phyloP scores from a whole-genome alignment of 2,888 invertebrate genomes.

The Chymomyza procnemis region DNA sequence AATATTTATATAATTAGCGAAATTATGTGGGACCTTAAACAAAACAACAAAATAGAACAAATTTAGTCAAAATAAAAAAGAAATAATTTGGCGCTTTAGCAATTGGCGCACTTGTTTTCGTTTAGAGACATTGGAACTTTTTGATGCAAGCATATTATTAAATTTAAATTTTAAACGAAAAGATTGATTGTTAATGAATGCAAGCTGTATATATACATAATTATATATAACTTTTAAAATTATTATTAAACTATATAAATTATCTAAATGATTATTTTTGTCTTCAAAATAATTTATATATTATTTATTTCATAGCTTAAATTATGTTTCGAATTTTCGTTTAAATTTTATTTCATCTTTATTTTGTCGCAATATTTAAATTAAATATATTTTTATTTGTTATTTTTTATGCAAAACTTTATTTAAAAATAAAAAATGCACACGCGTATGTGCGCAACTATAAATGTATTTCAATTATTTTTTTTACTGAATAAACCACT shows the following conservation, averaged over 20 bases:
- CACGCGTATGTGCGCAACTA: conserved; percentile 42
- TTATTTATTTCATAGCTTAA: conserved; percentile 58
- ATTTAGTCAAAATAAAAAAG: conserved; percentile 8
- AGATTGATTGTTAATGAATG: conserved; percentile 55
- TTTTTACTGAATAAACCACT: not conserved
- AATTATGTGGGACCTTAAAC: conserved; percentile 67
- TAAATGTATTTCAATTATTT: conserved; percentile 14
- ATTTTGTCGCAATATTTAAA: conserved; percentile 24
- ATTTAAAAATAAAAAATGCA: conserved; percentile 55
- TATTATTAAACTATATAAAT: conserved; percentile 60
- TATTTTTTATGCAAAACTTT: conserved; percentile 63
- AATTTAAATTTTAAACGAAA: conserved; percentile 39
- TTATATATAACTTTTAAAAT: conserved; percentile 56
- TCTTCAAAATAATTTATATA: conserved; percentile 55
- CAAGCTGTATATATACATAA: conserved; percentile 60
- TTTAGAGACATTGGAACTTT: conserved; percentile 24
- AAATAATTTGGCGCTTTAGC: conserved; percentile 4
- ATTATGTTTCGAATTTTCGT: conserved; percentile 36
- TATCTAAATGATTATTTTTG: conserved; percentile 48
- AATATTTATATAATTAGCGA: conserved; percentile 63
- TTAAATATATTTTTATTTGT: conserved; percentile 60
- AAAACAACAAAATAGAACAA: conserved; percentile 27
- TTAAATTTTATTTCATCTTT: conserved; percentile 49
- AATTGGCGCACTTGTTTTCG: conserved; percentile 37
- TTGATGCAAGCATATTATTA: conserved; percentile 10